A percentile compares a stretch with the other conserved stretches of the same genome.
phyloP scores from a whole-genome alignment of 2,113 vertebrate genomes.

The Oceanodroma tethys region DNA sequence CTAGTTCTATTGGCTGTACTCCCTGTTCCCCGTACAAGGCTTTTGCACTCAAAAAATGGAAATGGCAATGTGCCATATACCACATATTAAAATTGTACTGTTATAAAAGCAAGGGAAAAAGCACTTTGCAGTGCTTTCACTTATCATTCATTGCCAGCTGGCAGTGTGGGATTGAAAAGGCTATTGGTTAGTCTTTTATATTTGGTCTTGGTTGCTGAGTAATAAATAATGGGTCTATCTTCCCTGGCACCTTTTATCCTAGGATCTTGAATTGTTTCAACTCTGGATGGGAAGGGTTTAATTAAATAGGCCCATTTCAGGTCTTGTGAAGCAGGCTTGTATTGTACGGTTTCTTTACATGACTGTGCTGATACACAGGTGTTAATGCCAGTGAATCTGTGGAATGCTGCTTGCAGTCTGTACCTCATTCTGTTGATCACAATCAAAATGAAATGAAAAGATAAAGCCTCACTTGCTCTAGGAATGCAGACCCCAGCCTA shows the following conservation, averaged over 20 bases:
- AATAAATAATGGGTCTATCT: not conserved
- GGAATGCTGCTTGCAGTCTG: not conserved
- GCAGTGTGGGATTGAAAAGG: not conserved
- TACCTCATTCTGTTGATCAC: not conserved
- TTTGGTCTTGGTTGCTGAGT: not conserved
- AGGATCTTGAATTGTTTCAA: not conserved
- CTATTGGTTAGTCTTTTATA: constrained; percentile 11
- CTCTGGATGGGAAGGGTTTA: not conserved
- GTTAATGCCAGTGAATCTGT: not conserved
- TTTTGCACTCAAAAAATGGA: constrained; percentile 21
- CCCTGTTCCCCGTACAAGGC: not conserved
- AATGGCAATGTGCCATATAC: not conserved
- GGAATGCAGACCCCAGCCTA: not conserved
- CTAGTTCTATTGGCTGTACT: constrained; percentile 27
- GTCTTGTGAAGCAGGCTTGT: not conserved
- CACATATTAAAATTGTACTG: constrained; percentile 13
- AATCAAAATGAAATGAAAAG: not conserved
- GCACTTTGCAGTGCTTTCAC: not conserved
- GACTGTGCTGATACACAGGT: not conserved
- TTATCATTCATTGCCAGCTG: constrained; percentile 41
- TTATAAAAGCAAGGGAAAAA: constrained; percentile 5
- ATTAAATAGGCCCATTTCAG: not conserved
- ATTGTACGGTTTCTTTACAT: not conserved
- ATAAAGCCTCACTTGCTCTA: not conserved
- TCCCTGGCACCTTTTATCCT: not conserved